Conservation (phyloP, 2,888 invertebrate species). For the Candidula unifasciata region DNA sequence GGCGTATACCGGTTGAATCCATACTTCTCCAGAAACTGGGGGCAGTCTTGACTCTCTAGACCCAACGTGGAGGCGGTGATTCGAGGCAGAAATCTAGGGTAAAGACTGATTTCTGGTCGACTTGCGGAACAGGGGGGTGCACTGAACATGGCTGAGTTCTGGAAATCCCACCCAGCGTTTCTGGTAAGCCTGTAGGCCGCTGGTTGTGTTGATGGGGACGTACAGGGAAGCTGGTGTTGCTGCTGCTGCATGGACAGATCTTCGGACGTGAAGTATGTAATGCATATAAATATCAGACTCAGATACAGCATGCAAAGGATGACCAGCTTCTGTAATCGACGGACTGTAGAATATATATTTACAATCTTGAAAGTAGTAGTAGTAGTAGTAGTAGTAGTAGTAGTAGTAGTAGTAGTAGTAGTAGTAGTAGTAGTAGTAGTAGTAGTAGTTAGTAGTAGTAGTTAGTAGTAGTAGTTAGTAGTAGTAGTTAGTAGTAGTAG, state of each 20-base stretch:
- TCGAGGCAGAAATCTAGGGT: background rate
- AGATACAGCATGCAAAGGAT: background rate
- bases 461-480: too few relatives aligned
- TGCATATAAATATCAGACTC: background rate
- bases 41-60: background rate
- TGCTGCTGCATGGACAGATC: background rate
- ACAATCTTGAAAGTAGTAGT: too few relatives aligned
- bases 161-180: slow-evolving; percentile 42
- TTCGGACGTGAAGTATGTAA: background rate
- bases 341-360: background rate
- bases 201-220: background rate
- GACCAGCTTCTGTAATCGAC: background rate
- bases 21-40: background rate
- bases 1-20: background rate
- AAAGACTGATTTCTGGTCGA: slow-evolving; percentile 1
- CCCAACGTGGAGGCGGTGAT: slow-evolving; percentile 9
- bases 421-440: too few relatives aligned
- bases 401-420: too few relatives aligned
- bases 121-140: background rate
- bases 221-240: background rate
- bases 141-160: slow-evolving; percentile 11
- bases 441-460: too few relatives aligned
- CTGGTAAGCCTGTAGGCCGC: slow-evolving; percentile 1
- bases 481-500: too few relatives aligned
- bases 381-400: too few relatives aligned